phyloP scores from a whole-genome alignment of 2,797 vertebrate genomes.

The Pangasius krempfi region DNA sequence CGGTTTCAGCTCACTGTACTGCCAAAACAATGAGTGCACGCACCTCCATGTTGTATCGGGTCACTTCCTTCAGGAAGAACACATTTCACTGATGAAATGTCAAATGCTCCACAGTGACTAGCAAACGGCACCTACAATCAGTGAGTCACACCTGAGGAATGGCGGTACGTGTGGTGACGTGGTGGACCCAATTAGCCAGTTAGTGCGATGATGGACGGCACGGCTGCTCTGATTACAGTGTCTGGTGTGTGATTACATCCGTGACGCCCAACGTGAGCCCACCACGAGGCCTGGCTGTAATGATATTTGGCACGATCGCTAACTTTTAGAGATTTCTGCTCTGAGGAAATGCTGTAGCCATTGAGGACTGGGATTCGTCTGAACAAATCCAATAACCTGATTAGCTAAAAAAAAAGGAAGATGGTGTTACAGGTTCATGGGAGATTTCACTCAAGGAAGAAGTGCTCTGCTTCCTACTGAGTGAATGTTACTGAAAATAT shows the following conservation, averaged over 20 bases:
- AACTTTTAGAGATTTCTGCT: neutral
- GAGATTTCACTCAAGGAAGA: neutral
- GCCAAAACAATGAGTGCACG: slow-evolving; percentile 52
- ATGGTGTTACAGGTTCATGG: neutral
- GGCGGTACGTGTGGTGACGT: slow-evolving; percentile 37
- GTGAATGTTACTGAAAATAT: neutral
- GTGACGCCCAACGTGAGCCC: slow-evolving; percentile 10
- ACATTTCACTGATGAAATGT: slow-evolving; percentile 52
- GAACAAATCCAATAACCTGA: neutral
- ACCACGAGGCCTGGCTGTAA: neutral
- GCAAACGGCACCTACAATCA: slow-evolving; percentile 3
- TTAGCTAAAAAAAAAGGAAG: neutral
- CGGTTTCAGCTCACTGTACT: neutral
- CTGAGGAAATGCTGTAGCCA: neutral
- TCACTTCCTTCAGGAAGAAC: slow-evolving; percentile 34
- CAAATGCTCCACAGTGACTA: slow-evolving; percentile 33
- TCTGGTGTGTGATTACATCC: slow-evolving; percentile 15
- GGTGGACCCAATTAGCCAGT: slow-evolving; percentile 2
- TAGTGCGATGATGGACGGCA: slow-evolving; percentile 13
- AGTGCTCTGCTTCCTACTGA: neutral
- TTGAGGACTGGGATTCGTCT: neutral
- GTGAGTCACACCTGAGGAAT: slow-evolving; percentile 49
- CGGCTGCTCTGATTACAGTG: slow-evolving; percentile 43
- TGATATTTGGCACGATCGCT: neutral
- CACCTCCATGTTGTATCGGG: slow-evolving; percentile 32